Conservation (phyloP, 1,140 invertebrate genomes). For the Platorchestia sp. region DNA sequence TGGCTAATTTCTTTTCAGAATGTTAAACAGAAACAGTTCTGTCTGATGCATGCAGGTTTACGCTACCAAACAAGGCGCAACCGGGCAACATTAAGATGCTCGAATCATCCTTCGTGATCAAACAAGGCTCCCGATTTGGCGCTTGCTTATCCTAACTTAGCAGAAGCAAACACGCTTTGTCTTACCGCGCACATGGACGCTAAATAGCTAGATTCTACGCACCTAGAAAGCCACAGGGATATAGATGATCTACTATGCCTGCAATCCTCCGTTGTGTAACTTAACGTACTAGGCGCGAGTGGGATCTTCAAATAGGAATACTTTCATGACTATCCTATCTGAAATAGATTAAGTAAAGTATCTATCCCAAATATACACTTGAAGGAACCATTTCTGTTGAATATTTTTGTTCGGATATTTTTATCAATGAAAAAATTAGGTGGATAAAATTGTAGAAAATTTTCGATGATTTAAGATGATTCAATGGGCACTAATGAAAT, state of each 20-base stretch:
- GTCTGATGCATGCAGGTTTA: neutral
- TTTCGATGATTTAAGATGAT: no score
- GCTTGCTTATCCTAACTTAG: neutral
- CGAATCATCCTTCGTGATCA: slow-evolving; percentile 6
- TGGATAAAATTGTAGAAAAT: no score
- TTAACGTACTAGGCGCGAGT: no score
- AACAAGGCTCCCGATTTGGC: neutral
- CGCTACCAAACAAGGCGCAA: neutral
- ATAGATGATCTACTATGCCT: neutral
- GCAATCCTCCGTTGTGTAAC: no score
- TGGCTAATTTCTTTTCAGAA: neutral
- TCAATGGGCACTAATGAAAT: no score
- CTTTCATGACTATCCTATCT: neutral
- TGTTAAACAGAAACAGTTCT: neutral
- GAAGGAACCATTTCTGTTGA: no score
- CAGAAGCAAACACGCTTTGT: neutral
- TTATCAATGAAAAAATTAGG: no score
- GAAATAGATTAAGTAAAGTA: no score
- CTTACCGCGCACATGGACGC: neutral
- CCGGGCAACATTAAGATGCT: neutral
- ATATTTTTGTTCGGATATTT: no score
- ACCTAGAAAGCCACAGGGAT: neutral
- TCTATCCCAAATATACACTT: no score
- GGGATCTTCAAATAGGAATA: no score
- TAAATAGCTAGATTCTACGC: neutral